Conservation (phyloP, 2,113 vertebrate genomes). For the Trachemys scripta region DNA sequence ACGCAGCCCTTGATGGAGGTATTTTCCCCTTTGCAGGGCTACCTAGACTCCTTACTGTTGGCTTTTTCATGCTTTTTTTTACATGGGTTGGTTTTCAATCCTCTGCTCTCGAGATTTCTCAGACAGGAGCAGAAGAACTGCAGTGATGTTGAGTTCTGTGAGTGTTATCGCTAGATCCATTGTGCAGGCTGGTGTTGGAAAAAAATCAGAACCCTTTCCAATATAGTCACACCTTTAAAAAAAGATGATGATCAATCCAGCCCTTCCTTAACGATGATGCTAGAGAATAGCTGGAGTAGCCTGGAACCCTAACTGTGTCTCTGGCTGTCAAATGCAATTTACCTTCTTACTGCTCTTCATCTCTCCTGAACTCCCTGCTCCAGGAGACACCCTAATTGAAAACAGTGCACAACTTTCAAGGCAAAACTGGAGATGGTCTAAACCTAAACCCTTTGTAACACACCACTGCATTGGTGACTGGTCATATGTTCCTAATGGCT, state of each 20-base stretch:
- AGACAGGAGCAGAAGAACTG: background rate
- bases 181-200: background rate
- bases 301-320: background rate
- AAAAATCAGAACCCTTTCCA: background rate
- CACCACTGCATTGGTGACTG: background rate
- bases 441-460: background rate
- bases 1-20: conserved; percentile 49
- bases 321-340: background rate
- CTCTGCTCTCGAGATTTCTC: background rate
- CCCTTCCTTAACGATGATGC: background rate
- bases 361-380: background rate
- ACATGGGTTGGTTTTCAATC: background rate
- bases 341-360: background rate
- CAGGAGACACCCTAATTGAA: background rate
- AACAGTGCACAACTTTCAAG: background rate
- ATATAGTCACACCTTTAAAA: background rate
- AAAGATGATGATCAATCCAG: background rate
- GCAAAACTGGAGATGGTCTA: background rate
- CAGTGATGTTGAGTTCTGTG: background rate
- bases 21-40: background rate
- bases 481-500: background rate
- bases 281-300: background rate
- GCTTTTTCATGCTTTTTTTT: background rate
- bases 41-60: background rate
- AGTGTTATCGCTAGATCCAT: background rate